A percentile compares a stretch with the other conserved stretches of the same genome.
Evolutionary conservation across 92 coral and sea anemone genomes (phyloP).

Genomic region (Epizoanthus stellaris): DNA sequence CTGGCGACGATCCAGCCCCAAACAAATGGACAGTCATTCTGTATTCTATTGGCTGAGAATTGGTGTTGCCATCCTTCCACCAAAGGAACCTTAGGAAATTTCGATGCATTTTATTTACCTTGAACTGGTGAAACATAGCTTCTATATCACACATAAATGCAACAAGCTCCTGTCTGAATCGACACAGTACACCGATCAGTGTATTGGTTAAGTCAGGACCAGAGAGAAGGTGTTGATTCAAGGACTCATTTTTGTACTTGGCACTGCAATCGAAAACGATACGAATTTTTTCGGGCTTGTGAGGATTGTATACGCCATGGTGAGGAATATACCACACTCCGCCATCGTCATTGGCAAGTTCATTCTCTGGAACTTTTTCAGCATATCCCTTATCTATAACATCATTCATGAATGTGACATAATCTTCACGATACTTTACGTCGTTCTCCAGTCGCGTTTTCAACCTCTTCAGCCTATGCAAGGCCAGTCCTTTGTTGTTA

Average conservation of each 20-base stretch:
- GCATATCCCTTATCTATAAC: slow-evolving; percentile 46
- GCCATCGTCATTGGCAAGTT: slow-evolving; percentile 7
- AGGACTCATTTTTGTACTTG: not conserved
- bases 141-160: slow-evolving; percentile 59
- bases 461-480: slow-evolving; percentile 41
- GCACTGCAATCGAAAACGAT: slow-evolving; percentile 61
- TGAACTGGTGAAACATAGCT: slow-evolving; percentile 51
- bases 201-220: slow-evolving; percentile 60
- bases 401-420: slow-evolving; percentile 51
- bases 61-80: slow-evolving; percentile 48
- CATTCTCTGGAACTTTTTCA: slow-evolving; percentile 42
- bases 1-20: no score
- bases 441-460: slow-evolving; percentile 27
- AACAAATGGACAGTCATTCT: no score
- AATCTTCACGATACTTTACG: slow-evolving; percentile 37
- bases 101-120: slow-evolving; percentile 34
- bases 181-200: slow-evolving; percentile 51
- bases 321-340: slow-evolving; percentile 54
- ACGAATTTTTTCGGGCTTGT: slow-evolving; percentile 44
- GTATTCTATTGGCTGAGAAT: no score
- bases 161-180: slow-evolving; percentile 46
- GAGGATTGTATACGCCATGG: slow-evolving; percentile 54
- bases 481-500: slow-evolving; percentile 55
- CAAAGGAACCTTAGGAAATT: slow-evolving; percentile 40
- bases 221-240: slow-evolving; percentile 44